These are phyloP conservation scores for Erpornis zantholeuca DNA, from an alignment of 2,113 vertebrate genomes.

Conservation along the genomic window DNA sequence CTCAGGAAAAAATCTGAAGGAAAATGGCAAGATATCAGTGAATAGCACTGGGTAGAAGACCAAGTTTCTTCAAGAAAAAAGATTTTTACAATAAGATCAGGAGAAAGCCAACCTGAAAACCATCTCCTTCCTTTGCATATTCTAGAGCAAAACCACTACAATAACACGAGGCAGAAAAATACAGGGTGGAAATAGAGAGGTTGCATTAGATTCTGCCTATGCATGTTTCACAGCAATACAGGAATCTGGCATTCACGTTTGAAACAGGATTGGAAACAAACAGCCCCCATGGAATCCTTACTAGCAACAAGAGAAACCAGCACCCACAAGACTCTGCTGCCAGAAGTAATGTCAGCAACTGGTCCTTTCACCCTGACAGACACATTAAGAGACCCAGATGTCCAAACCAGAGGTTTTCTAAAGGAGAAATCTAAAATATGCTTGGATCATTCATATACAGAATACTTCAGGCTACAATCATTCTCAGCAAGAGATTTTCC, in stretches of 20 bases:
- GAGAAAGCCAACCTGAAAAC: background rate
- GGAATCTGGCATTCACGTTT: background rate
- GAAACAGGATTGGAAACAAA: background rate
- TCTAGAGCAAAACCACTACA: background rate
- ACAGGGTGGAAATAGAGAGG: background rate
- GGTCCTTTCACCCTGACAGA: background rate
- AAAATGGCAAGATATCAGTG: background rate
- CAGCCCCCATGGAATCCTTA: background rate
- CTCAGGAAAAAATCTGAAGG: background rate
- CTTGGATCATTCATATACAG: slow-evolving; percentile 1
- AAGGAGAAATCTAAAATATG: slow-evolving; percentile 10
- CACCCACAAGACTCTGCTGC: background rate
- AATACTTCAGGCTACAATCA: slow-evolving; percentile 37
- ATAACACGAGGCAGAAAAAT: background rate
- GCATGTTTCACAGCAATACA: background rate
- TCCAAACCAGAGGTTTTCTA: background rate
- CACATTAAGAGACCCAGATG: background rate
- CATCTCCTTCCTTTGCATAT: background rate
- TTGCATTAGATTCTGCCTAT: background rate
- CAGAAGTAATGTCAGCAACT: background rate
- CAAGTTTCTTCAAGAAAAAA: background rate
- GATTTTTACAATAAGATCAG: background rate
- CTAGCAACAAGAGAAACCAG: background rate
- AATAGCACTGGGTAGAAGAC: background rate
- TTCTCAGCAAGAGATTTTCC: slow-evolving; percentile 50